phyloP scores from a whole-genome alignment of 2,888 invertebrate species.

The Scaptodrosophila latifasciaeformis region DNA sequence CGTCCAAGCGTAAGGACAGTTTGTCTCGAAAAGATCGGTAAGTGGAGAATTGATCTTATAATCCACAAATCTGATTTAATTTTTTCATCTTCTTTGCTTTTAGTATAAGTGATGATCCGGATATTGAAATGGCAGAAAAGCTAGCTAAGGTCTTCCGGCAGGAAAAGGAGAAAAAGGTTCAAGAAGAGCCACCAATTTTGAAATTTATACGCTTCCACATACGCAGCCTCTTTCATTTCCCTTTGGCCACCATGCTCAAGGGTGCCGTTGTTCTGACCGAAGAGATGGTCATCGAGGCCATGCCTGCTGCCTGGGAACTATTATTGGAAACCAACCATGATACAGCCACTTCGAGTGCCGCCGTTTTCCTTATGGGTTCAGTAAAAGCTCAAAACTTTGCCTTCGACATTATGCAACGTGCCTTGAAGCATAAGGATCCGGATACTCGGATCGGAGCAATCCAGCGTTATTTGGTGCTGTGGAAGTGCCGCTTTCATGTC shows the following conservation, averaged over 20 bases:
- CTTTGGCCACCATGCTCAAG: conserved; percentile 90
- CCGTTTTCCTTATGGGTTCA: conserved; percentile 93
- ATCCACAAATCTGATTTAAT: background rate
- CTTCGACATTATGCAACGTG: conserved; percentile 90
- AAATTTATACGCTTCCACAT: conserved; percentile 88
- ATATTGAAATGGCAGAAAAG: conserved; percentile 72
- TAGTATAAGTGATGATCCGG: conserved; percentile 73
- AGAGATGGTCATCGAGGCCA: conserved; percentile 89
- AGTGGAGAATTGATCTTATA: conserved; percentile 25
- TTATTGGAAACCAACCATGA: conserved; percentile 93
- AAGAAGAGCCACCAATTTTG: conserved; percentile 82
- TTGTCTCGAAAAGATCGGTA: conserved; percentile 82
- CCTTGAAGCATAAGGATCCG: conserved; percentile 89
- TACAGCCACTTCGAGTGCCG: conserved; percentile 88
- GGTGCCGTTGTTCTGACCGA: conserved; percentile 92
- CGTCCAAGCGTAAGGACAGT: conserved; percentile 86
- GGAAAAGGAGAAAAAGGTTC: conserved; percentile 76
- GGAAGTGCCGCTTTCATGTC: conserved; percentile 97
- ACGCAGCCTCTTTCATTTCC: conserved; percentile 92
- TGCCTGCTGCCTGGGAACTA: conserved; percentile 96
- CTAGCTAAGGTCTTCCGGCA: conserved; percentile 71
- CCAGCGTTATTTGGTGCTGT: conserved; percentile 91
- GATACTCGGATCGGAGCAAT: conserved; percentile 88
- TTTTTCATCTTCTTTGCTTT: too few relatives aligned
- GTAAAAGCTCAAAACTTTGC: conserved; percentile 94